Conservation (phyloP, 2,797 vertebrate genomes). For the Xenentodon cancila region DNA sequence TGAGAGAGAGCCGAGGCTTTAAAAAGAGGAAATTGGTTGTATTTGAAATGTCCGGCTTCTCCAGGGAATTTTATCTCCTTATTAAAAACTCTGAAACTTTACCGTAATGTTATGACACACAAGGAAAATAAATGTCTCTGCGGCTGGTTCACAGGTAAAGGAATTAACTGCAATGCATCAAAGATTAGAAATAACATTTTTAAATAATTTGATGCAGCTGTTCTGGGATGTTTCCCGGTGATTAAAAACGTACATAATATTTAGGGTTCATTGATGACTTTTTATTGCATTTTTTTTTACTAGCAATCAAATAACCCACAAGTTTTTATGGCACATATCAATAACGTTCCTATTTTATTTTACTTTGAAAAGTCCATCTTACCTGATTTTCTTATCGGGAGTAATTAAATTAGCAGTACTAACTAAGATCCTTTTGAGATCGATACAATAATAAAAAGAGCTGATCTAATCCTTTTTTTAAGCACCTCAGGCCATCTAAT, state of each 20-base stretch:
- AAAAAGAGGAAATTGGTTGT: conserved; percentile 7
- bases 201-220: background rate
- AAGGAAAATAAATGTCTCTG: background rate
- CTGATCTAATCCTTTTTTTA: conserved; percentile 19
- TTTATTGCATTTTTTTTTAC: background rate
- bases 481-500: conserved; percentile 31
- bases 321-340: conserved; percentile 2
- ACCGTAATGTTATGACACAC: conserved; percentile 2
- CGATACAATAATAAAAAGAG: conserved; percentile 29
- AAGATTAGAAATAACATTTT: background rate
- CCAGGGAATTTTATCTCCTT: conserved; percentile 21
- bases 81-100: conserved; percentile 23
- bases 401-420: conserved; percentile 29
- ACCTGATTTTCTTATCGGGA: conserved; percentile 9
- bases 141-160: background rate
- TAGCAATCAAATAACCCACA: background rate
- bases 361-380: background rate
- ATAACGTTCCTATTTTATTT: background rate
- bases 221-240: background rate
- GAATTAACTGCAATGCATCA: background rate
- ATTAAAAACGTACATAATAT: background rate
- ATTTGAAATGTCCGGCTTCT: background rate
- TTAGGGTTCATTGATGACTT: background rate
- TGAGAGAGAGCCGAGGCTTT: conserved; percentile 1
- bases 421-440: conserved; percentile 25